phyloP scores from a whole-genome alignment of 2,797 vertebrate species.

The Phaenicophaeus curvirostris region DNA sequence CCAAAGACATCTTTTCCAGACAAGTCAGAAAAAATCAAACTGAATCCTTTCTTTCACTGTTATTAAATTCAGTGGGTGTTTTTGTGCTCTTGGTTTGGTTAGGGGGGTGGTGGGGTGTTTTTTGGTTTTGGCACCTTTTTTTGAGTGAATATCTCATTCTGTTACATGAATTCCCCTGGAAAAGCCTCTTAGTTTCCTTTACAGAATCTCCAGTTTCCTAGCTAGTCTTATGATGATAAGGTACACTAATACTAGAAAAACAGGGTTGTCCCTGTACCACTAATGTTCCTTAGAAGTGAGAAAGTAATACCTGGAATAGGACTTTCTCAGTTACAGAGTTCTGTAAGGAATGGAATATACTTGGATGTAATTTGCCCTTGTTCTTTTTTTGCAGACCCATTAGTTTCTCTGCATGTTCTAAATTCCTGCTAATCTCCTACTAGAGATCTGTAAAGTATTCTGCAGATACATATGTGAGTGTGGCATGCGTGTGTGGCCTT shows the following conservation, averaged over 20 bases:
- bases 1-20: neutral
- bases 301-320: neutral
- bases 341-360: neutral
- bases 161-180: neutral
- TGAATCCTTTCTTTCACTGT: neutral
- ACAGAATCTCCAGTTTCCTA: neutral
- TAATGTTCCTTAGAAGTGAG: neutral
- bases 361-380: neutral
- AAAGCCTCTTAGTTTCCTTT: neutral
- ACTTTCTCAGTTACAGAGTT: neutral
- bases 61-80: neutral
- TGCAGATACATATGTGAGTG: neutral
- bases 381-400: neutral
- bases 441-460: neutral
- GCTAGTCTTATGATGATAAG: neutral
- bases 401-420: neutral
- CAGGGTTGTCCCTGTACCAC: neutral
- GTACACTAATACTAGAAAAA: neutral
- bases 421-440: neutral
- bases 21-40: neutral
- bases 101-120: too few relatives aligned
- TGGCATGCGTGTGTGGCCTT: neutral
- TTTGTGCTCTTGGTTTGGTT: neutral
- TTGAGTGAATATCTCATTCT: neutral
- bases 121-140: neutral